These are phyloP conservation scores for Batillaria attramentaria DNA, from an alignment of 1,140 invertebrate species.

Conservation along the genomic window DNA sequence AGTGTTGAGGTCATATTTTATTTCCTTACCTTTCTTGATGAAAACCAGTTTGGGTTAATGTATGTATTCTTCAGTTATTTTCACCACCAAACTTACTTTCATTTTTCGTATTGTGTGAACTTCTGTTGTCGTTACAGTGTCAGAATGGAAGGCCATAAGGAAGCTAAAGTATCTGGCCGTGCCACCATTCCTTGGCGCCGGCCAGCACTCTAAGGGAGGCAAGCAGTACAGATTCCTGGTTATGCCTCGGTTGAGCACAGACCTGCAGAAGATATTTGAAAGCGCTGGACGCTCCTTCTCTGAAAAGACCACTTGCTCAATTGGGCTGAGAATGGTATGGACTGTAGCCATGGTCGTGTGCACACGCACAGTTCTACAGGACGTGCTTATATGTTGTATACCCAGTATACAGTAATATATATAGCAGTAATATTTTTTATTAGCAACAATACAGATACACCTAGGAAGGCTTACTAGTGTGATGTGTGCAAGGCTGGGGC, in stretches of 20 bases:
- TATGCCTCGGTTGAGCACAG: conserved; percentile 89
- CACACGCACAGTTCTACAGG: too few species aligned
- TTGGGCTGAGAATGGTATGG: conserved; percentile 88
- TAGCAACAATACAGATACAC: too few species aligned
- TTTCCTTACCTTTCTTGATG: too few species aligned
- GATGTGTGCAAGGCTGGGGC: too few species aligned
- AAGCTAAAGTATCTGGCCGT: conserved; percentile 85
- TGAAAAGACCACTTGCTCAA: conserved; percentile 83
- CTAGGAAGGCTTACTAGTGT: too few species aligned
- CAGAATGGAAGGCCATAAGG: conserved; percentile 80
- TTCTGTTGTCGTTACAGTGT: conserved; percentile 76
- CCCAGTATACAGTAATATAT: too few species aligned
- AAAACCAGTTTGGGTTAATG: too few species aligned
- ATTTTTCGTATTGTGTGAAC: not conserved
- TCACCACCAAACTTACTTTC: too few species aligned
- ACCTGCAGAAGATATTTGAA: conserved; percentile 88
- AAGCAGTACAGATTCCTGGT: conserved; percentile 91
- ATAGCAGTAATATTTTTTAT: too few species aligned
- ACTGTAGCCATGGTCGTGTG: too few species aligned
- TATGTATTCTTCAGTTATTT: not conserved
- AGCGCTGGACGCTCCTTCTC: conserved; percentile 79
- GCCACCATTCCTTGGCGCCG: conserved; percentile 89
- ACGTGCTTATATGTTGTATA: too few species aligned
- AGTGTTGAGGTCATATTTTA: not conserved
- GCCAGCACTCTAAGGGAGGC: conserved; percentile 80